Evolutionary conservation across 2,888 invertebrate species (phyloP).

Genomic region (Choristoneura rosaceana): DNA sequence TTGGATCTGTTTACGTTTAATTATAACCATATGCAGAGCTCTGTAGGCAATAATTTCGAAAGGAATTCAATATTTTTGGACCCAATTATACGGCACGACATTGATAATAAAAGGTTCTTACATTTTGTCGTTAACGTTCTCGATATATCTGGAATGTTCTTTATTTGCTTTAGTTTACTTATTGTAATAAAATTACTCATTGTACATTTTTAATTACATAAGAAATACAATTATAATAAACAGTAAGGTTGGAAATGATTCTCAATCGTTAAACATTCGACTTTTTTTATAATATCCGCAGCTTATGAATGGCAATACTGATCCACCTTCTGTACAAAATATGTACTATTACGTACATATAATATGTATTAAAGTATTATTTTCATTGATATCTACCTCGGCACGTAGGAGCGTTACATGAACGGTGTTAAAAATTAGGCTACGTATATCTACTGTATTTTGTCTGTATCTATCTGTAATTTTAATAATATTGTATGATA

Average conservation of each 20-base stretch:
- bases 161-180: not conserved
- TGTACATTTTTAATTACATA: no score
- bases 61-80: conserved; percentile 36
- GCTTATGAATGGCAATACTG: no score
- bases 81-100: conserved; percentile 24
- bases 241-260: no score
- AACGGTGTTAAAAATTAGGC: not conserved
- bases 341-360: no score
- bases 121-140: not conserved
- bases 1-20: conserved; percentile 30
- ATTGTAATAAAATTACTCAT: not conserved
- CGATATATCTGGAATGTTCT: not conserved
- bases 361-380: no score
- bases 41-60: conserved; percentile 19
- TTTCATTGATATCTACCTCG: not conserved
- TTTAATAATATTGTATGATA: conserved; percentile 14
- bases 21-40: conserved; percentile 26
- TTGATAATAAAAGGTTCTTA: conserved; percentile 19
- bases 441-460: not conserved
- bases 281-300: no score
- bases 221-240: not conserved
- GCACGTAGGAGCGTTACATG: no score
- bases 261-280: no score
- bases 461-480: not conserved
- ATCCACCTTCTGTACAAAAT: no score